A percentile compares a stretch with the other conserved stretches of the same genome.
Conservation (phyloP, 2,888 invertebrate genomes). For the Leptarthrus brevirostris region DNA sequence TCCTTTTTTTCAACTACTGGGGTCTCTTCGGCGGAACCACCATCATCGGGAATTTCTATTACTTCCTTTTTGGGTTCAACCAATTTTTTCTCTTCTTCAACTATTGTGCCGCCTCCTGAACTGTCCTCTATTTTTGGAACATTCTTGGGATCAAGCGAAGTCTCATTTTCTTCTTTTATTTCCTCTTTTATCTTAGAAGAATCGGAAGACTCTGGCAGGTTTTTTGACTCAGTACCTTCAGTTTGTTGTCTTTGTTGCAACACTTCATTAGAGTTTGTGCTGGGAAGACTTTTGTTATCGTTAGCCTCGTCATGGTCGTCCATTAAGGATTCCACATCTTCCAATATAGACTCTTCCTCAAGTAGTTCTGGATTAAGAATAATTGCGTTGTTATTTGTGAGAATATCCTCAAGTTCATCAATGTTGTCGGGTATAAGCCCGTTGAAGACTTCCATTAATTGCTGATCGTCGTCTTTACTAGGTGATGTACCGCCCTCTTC, state of each 20-base stretch:
- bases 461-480: conserved; percentile 63
- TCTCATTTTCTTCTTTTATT: conserved; percentile 46
- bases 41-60: not conserved
- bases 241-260: conserved; percentile 18
- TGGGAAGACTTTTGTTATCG: conserved; percentile 37
- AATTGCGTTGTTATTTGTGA: conserved; percentile 58
- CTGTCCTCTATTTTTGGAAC: conserved; percentile 53
- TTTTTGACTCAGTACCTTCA: conserved; percentile 51
- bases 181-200: conserved; percentile 50
- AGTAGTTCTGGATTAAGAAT: conserved; percentile 61
- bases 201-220: conserved; percentile 43
- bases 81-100: not conserved
- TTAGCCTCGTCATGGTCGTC: conserved; percentile 55
- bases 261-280: not conserved
- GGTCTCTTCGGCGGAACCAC: not conserved
- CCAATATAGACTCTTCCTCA: conserved; percentile 64
- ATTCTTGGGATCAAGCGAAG: conserved; percentile 49
- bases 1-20: not conserved
- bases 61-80: not conserved
- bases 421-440: conserved; percentile 64
- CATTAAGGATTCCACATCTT: conserved; percentile 60
- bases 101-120: conserved; percentile 42
- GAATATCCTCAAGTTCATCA: conserved; percentile 64
- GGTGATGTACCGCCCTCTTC: conserved; percentile 55
- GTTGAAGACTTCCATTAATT: conserved; percentile 64